Percentiles rank a stretch among this genome's conserved stretches.
Conservation (phyloP, 2,888 invertebrate species). For the Brachycybe producta region DNA sequence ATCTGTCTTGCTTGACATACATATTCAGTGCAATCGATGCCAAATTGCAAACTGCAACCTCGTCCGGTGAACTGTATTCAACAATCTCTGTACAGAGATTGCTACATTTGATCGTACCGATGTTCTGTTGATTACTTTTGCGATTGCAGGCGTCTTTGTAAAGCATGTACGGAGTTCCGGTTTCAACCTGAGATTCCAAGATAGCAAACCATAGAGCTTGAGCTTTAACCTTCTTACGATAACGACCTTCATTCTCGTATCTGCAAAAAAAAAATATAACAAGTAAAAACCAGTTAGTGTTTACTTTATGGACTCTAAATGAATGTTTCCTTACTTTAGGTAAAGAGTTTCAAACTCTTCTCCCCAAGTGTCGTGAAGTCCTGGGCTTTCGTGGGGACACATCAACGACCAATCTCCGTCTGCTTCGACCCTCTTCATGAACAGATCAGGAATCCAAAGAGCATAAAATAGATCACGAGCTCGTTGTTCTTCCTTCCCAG, state of each 20-base stretch:
- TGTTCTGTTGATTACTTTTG: conserved; percentile 94
- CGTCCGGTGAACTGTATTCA: conserved; percentile 80
- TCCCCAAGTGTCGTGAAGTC: conserved; percentile 84
- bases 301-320: neutral
- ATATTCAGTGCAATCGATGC: conserved; percentile 94
- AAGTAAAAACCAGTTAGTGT: conserved; percentile 5
- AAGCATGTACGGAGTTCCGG: conserved; percentile 94
- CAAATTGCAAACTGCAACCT: conserved; percentile 93
- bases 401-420: conserved; percentile 85
- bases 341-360: conserved; percentile 85
- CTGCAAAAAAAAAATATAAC: conserved; percentile 33
- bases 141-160: conserved; percentile 93
- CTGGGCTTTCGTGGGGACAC: conserved; percentile 90
- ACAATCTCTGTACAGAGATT: conserved; percentile 97
- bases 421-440: conserved; percentile 84
- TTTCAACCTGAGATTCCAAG: conserved; percentile 88
- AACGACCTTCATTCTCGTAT: conserved; percentile 70
- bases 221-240: conserved; percentile 52
- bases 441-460: conserved; percentile 95
- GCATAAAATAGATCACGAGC: conserved; percentile 94
- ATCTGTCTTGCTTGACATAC: conserved; percentile 67
- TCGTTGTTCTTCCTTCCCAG: conserved; percentile 81
- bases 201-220: conserved; percentile 87
- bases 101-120: conserved; percentile 96
- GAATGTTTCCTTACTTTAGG: conserved; percentile 41